Evolutionary conservation across 2,797 vertebrate genomes (phyloP).

Genomic region (Ara ararauna): DNA sequence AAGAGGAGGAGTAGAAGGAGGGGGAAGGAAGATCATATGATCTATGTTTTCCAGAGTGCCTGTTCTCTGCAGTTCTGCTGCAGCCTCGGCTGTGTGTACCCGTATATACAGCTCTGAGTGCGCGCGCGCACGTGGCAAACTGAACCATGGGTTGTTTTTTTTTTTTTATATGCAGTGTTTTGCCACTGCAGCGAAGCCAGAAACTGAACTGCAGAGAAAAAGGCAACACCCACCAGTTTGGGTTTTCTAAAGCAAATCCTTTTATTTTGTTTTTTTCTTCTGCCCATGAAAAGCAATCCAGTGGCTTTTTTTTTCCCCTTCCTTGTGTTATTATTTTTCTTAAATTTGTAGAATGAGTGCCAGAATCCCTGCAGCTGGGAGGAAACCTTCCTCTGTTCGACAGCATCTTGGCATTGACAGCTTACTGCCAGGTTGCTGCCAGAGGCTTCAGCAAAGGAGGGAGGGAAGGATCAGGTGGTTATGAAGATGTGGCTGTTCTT

Average conservation of each 20-base stretch:
- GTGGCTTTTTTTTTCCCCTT: neutral
- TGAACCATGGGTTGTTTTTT: neutral
- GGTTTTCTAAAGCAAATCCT: neutral
- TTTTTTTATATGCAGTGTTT: constrained; percentile 71
- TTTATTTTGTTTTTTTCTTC: neutral
- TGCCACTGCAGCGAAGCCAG: constrained; percentile 68
- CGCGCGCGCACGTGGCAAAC: neutral
- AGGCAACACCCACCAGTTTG: constrained; percentile 45
- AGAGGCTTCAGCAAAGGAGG: constrained; percentile 7
- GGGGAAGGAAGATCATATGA: constrained; percentile 73
- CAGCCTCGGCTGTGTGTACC: constrained; percentile 49
- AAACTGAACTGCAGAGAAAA: constrained; percentile 66
- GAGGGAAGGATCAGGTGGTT: neutral
- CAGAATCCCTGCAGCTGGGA: constrained; percentile 61
- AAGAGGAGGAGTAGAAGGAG: constrained; percentile 71
- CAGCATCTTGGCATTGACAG: constrained; percentile 28
- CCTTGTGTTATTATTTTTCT: constrained; percentile 22
- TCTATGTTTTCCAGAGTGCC: constrained; percentile 75
- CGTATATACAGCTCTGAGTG: neutral
- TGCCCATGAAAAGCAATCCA: neutral
- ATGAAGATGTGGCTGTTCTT: constrained; percentile 1
- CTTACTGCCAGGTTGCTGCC: constrained; percentile 46
- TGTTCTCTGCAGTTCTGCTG: constrained; percentile 71
- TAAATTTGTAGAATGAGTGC: constrained; percentile 18
- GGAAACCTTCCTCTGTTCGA: constrained; percentile 32